Conservation (phyloP, 2,797 vertebrate genomes). For the Smutsia gigantea region DNA sequence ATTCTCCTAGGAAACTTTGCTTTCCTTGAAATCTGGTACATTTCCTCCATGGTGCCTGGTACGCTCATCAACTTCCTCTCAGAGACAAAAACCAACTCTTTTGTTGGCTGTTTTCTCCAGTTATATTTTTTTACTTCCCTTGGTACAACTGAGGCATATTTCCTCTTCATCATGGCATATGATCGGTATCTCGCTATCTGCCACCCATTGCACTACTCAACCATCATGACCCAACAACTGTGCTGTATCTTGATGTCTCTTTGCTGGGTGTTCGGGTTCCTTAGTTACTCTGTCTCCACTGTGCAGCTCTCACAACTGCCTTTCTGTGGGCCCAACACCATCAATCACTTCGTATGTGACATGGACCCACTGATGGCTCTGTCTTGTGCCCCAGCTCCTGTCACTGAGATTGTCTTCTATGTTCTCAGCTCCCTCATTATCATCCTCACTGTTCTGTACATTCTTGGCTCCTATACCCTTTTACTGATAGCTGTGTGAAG, state of each 20-base stretch:
- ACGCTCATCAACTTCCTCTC: conserved; percentile 60
- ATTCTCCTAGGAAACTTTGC: conserved; percentile 64
- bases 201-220: background rate
- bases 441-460: conserved; percentile 50
- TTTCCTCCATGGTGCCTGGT: conserved; percentile 47
- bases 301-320: conserved; percentile 58
- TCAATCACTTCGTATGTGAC: conserved; percentile 56
- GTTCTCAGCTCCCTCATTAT: conserved; percentile 50
- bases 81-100: conserved; percentile 51
- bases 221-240: background rate
- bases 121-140: conserved; percentile 65
- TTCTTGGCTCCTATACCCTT: conserved; percentile 47
- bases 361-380: conserved; percentile 31
- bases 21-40: conserved; percentile 70
- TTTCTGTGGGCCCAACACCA: conserved; percentile 63
- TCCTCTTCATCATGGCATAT: conserved; percentile 66
- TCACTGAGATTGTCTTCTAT: conserved; percentile 10
- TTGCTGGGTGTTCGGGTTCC: conserved; percentile 59
- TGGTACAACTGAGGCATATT: conserved; percentile 58
- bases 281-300: conserved; percentile 59
- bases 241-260: conserved; percentile 42
- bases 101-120: conserved; percentile 47
- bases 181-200: conserved; percentile 63
- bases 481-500: conserved; percentile 40
- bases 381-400: conserved; percentile 41